These are phyloP conservation scores for Aegotheles bennettii DNA, from an alignment of 2,113 vertebrate species.

Conservation along the genomic window DNA sequence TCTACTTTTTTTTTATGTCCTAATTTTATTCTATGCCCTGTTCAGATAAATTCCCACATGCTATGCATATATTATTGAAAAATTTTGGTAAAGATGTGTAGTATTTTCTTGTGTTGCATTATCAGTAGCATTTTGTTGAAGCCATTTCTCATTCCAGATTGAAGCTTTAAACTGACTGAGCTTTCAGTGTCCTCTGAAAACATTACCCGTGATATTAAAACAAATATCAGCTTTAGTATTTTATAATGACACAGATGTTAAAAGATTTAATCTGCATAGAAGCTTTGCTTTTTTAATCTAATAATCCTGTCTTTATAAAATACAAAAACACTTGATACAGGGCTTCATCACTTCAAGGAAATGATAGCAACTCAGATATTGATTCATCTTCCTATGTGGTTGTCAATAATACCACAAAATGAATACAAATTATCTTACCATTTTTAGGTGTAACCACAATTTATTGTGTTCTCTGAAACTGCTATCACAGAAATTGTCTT, in stretches of 20 bases:
- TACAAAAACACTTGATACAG: background rate
- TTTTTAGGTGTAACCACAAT: background rate
- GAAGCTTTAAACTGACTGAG: background rate
- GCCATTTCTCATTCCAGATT: background rate
- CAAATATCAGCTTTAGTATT: background rate
- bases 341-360: background rate
- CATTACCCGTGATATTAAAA: background rate
- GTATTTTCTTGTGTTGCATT: background rate
- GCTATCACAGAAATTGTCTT: background rate
- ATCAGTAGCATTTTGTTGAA: background rate
- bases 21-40: background rate
- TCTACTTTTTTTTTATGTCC: background rate
- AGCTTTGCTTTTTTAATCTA: background rate
- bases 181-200: background rate
- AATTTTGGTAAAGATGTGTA: background rate
- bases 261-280: background rate
- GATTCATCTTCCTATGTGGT: background rate
- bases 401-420: background rate
- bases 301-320: background rate
- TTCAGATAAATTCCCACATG: background rate
- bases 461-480: background rate
- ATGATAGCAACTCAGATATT: background rate
- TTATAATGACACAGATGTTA: background rate
- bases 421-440: background rate
- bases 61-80: background rate